Conservation (phyloP, 2,113 vertebrate genomes). For the Onychostoma macrolepis region DNA sequence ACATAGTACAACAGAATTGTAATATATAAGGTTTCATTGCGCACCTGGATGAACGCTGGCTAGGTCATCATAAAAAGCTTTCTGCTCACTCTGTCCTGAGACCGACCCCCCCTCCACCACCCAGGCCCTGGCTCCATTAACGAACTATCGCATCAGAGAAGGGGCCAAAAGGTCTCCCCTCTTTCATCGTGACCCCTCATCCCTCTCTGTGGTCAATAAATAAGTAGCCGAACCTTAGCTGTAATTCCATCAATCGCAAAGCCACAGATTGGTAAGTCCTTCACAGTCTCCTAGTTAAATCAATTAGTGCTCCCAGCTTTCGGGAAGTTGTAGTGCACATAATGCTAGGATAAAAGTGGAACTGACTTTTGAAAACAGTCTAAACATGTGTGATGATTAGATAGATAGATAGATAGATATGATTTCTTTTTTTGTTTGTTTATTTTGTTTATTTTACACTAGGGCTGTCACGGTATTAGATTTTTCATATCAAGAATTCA, state of each 20-base stretch:
- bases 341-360: constrained; percentile 31
- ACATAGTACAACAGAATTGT: not conserved
- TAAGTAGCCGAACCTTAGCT: constrained; percentile 61
- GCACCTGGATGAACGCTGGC: not conserved
- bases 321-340: constrained; percentile 55
- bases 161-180: constrained; percentile 61
- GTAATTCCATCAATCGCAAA: constrained; percentile 66
- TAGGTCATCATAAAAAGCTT: constrained; percentile 34
- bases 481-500: too few relatives aligned
- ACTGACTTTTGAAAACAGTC: constrained; percentile 34
- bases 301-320: constrained; percentile 60
- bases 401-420: not conserved
- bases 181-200: constrained; percentile 59
- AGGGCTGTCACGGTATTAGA: too few relatives aligned
- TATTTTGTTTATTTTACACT: too few relatives aligned
- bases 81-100: constrained; percentile 43
- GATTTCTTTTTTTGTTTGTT: too few relatives aligned
- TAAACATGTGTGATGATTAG: not conserved
- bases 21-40: not conserved
- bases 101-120: constrained; percentile 2
- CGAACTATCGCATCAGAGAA: constrained; percentile 62
- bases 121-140: constrained; percentile 53
- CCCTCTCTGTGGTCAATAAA: constrained; percentile 65
- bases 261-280: constrained; percentile 63
- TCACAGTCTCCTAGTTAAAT: constrained; percentile 68